Percentiles rank a stretch among this genome's conserved stretches.
Evolutionary conservation across 2,113 vertebrate genomes (phyloP).

Genomic region (Myrmophylax atrothorax): DNA sequence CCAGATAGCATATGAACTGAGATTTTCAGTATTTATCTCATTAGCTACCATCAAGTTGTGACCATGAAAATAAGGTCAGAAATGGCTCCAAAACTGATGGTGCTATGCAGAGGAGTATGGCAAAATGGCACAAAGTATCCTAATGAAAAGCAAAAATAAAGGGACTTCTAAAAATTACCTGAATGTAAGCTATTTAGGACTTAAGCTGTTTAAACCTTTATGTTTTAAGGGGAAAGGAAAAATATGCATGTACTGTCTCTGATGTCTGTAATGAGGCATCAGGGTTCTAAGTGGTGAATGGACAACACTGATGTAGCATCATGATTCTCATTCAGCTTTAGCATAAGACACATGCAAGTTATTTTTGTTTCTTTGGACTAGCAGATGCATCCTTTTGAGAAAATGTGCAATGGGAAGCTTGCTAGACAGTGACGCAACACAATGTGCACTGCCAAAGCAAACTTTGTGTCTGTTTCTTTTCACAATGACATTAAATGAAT

Average conservation of each 20-base stretch:
- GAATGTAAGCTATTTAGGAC: background rate
- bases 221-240: background rate
- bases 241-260: background rate
- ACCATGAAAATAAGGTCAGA: background rate
- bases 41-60: background rate
- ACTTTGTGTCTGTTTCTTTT: slow-evolving; percentile 58
- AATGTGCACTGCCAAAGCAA: slow-evolving; percentile 29
- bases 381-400: slow-evolving; percentile 35
- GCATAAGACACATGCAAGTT: slow-evolving; percentile 44
- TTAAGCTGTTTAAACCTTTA: background rate
- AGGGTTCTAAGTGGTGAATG: background rate
- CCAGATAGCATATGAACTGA: background rate
- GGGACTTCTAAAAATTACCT: background rate
- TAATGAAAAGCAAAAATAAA: background rate
- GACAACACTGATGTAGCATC: background rate
- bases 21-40: background rate
- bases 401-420: slow-evolving; percentile 39
- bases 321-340: slow-evolving; percentile 2
- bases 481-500: slow-evolving; percentile 23
- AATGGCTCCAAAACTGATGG: background rate
- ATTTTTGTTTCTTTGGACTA: slow-evolving; percentile 30
- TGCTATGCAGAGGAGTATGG: background rate
- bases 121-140: background rate
- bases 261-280: background rate
- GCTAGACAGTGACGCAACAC: slow-evolving; percentile 52